A percentile compares a stretch with the other conserved stretches of the same genome.
These are phyloP conservation scores for Herpetotheres cachinnans DNA, from an alignment of 2,113 vertebrate genomes.

Conservation along the genomic window DNA sequence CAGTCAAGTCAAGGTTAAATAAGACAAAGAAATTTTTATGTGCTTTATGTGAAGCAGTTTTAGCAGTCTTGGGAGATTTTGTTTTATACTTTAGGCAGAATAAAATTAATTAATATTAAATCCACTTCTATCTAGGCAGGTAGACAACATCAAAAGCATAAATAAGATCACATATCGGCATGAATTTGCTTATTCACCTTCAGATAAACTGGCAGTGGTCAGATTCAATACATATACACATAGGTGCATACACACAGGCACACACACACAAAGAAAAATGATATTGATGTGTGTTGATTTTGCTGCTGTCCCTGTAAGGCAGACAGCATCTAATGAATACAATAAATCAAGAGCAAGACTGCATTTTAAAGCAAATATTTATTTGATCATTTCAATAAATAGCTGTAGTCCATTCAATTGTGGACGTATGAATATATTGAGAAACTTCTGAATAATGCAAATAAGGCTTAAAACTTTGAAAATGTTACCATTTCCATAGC, in stretches of 20 bases:
- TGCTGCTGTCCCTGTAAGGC: background rate
- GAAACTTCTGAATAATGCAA: background rate
- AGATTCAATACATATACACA: background rate
- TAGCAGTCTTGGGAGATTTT: background rate
- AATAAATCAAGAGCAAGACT: conserved; percentile 9
- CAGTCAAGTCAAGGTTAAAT: background rate
- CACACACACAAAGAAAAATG: background rate
- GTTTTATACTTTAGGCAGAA: background rate
- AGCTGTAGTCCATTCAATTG: background rate
- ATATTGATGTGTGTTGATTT: background rate
- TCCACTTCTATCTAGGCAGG: background rate
- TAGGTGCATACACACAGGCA: accelerated
- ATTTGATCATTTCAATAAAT: background rate
- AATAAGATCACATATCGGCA: background rate
- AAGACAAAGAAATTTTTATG: background rate
- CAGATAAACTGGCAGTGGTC: background rate
- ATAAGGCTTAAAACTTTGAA: background rate
- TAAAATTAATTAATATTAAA: background rate
- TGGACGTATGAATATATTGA: background rate
- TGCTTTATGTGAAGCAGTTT: background rate
- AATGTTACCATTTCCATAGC: background rate
- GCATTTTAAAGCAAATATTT: conserved; percentile 22
- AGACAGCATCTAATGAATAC: background rate
- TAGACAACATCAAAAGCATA: background rate
- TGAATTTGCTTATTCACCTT: background rate